Conservation (phyloP, 2,888 invertebrate genomes). For the Drosophila rubida region DNA sequence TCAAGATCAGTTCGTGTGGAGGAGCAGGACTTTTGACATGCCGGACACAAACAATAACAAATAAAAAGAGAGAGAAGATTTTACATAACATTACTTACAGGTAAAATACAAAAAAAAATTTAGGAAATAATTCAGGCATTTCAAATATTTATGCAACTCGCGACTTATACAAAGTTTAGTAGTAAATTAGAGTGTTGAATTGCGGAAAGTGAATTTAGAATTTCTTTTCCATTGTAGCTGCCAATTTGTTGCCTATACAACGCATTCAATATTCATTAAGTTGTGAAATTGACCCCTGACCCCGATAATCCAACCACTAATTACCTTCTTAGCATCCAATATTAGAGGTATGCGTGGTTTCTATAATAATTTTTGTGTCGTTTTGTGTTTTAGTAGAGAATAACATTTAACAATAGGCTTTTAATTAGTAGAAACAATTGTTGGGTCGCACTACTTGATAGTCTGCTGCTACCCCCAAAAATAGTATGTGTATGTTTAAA, state of each 20-base stretch:
- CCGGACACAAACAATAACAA: constrained; percentile 32
- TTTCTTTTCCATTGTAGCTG: constrained; percentile 28
- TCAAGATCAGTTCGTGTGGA: constrained; percentile 10
- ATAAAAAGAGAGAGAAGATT: constrained; percentile 7
- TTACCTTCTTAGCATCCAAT: constrained; percentile 81
- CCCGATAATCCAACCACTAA: constrained; percentile 27
- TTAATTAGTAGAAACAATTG: constrained; percentile 38
- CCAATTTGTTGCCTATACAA: constrained; percentile 46
- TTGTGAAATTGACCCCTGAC: background rate
- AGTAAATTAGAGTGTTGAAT: background rate
- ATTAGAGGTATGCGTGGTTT: constrained; percentile 77
- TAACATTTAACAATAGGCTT: constrained; percentile 31
- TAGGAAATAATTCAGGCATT: constrained; percentile 16
- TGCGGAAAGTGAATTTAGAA: constrained; percentile 20
- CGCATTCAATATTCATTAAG: constrained; percentile 2
- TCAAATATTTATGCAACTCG: background rate
- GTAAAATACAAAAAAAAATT: background rate
- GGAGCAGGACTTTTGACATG: constrained; percentile 2
- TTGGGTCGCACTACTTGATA: constrained; percentile 25
- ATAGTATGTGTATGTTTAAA: background rate
- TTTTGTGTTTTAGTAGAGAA: constrained; percentile 44
- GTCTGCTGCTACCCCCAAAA: constrained; percentile 23
- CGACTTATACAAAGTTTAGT: background rate
- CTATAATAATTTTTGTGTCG: constrained; percentile 47
- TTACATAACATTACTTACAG: constrained; percentile 41